Percentiles rank a stretch among this genome's conserved stretches.
These are phyloP conservation scores for Metridium senile DNA, from an alignment of 92 coral and sea anemone species.

Conservation along the genomic window DNA sequence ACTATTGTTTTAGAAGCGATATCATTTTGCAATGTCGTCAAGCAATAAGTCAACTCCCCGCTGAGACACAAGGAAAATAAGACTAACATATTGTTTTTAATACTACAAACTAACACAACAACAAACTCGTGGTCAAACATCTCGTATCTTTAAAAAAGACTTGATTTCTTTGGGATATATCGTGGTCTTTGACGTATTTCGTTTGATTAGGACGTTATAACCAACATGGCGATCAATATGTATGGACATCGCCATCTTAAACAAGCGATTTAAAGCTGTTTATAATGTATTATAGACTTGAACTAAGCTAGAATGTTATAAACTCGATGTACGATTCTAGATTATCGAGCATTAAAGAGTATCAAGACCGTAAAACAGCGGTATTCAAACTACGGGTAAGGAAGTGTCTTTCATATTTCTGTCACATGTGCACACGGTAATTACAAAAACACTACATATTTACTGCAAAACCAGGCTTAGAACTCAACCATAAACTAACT, in stretches of 20 bases:
- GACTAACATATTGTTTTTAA: conserved; percentile 24
- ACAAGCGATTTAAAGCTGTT: not conserved
- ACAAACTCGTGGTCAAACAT: conserved; percentile 19
- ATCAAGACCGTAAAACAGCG: not conserved
- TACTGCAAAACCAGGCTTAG: not conserved
- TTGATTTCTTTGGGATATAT: not conserved
- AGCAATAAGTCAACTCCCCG: conserved; percentile 16
- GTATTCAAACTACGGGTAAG: not conserved
- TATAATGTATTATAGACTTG: not conserved
- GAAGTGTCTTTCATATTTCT: conserved; percentile 6
- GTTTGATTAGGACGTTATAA: not conserved
- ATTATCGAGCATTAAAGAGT: not conserved
- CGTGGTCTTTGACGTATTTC: not conserved
- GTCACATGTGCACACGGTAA: conserved; percentile 3
- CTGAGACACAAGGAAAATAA: conserved; percentile 30
- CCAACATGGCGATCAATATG: conserved; percentile 2
- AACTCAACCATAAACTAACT: not conserved
- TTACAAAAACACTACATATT: not conserved
- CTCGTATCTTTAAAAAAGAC: not conserved
- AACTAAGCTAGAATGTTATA: not conserved
- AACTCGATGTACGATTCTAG: not conserved
- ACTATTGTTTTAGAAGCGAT: not conserved
- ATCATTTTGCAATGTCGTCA: conserved; percentile 13
- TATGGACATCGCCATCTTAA: not conserved
- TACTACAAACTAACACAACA: conserved; percentile 30